Evolutionary conservation across 2,888 invertebrate genomes (phyloP), one percentile per base, ranked within the genome.

Genomic region (Drosophila seclusa): DNA sequence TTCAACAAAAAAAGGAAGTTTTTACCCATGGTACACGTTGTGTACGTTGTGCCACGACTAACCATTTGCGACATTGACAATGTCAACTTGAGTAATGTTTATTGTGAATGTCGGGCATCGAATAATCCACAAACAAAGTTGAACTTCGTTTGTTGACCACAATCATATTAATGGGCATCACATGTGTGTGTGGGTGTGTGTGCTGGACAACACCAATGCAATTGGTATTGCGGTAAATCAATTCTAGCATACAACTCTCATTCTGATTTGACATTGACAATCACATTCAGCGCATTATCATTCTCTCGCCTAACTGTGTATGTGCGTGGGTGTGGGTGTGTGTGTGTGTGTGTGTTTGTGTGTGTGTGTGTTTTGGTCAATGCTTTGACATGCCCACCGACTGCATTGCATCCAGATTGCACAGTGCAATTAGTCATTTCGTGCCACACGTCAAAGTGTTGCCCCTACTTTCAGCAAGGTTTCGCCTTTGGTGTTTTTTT

Each of bases 101-200:
- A 61, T 52, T 76, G 60, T 54, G 66, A 70, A 60, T 61, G 75
- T 31, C 54, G 60, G 31, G 38, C 69, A 64, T 64, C 48, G 34
- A 36, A 11, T 57, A 52, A 59, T 76, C 45, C 54, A 32, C 54
- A 48, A 65, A 24, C 42, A 53, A 55, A 59, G 58, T 72, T 58
- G 63, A 54, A 72, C 67, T 68, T 57, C 58, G 57, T 75, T 69
- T 67, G 82, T 71, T 57, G 16, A 31, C 38, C 29, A 55, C 65
- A 60, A 74, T 66, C 68, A 80, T 83, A 74, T 73, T 83, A 83
- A 83, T 83, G 88, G 83, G 60, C 38, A 50, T 34, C 57, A 59
- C 68, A 45, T 42, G 65, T 48, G 31, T 36, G 32, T 42, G 27
- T 64, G 29, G 24, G 27, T 48, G 59, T 36, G 53, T 31, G 54